phyloP scores from a whole-genome alignment of 2,888 invertebrate genomes.

The Mimachlamys varia region DNA sequence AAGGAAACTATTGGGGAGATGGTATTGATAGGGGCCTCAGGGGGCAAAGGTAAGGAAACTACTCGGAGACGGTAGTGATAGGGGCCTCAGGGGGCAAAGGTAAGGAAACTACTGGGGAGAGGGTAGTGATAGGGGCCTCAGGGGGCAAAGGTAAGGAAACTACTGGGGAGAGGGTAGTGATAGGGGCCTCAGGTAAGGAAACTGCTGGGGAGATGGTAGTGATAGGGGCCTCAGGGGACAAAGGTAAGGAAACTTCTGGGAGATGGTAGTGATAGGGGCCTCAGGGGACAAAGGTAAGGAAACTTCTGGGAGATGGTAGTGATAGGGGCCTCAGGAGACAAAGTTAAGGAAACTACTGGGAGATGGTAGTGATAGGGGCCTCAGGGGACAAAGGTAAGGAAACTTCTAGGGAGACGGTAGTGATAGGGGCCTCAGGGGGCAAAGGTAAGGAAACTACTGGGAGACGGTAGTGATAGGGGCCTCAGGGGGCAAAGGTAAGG shows the following conservation, averaged over 20 bases:
- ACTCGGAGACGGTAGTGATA: constrained; percentile 93
- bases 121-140: constrained; percentile 94
- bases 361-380: constrained; percentile 95
- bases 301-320: constrained; percentile 93
- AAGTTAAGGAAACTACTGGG: constrained; percentile 86
- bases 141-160: constrained; percentile 83
- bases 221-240: constrained; percentile 89
- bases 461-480: constrained; percentile 96
- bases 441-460: constrained; percentile 85
- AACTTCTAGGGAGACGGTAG: constrained; percentile 91
- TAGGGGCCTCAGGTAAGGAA: constrained; percentile 88
- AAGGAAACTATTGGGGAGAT: constrained; percentile 87
- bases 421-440: constrained; percentile 90
- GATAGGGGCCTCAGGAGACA: constrained; percentile 89
- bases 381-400: constrained; percentile 82
- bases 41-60: constrained; percentile 82
- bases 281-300: constrained; percentile 82
- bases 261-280: constrained; percentile 95
- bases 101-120: constrained; percentile 87
- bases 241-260: constrained; percentile 86
- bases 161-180: constrained; percentile 92
- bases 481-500: constrained; percentile 82
- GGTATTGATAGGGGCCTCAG: constrained; percentile 93
- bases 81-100: constrained; percentile 88
- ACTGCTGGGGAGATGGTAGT: constrained; percentile 93